A percentile compares a stretch with the other conserved stretches of the same genome.
phyloP scores from a whole-genome alignment of 2,797 vertebrate genomes.

The Naso thynnoides region DNA sequence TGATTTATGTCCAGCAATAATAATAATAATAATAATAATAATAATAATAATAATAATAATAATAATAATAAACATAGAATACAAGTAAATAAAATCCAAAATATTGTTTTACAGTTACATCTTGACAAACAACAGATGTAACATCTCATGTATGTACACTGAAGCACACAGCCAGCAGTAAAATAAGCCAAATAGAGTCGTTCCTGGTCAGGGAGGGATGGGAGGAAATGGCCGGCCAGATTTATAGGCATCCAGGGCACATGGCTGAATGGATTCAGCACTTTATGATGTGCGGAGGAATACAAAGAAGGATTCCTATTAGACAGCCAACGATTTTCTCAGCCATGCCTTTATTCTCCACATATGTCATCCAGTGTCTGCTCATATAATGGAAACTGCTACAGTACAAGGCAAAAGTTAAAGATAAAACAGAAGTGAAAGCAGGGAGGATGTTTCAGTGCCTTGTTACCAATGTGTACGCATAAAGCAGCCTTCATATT shows the following conservation, averaged over 20 bases:
- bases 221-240: conserved; percentile 30
- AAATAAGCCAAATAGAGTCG: conserved; percentile 14
- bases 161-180: conserved; percentile 9
- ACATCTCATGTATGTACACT: neutral
- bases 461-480: neutral
- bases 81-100: too few species aligned
- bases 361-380: conserved; percentile 1
- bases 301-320: conserved; percentile 37
- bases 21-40: too few species aligned
- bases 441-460: neutral
- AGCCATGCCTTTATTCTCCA: conserved; percentile 11
- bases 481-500: neutral
- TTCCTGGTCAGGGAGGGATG: neutral
- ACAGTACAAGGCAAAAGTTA: neutral
- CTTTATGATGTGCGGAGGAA: conserved; percentile 48
- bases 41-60: neutral
- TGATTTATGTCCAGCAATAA: too few species aligned
- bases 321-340: conserved; percentile 16
- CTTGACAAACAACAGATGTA: conserved; percentile 5
- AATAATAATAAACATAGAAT: too few species aligned
- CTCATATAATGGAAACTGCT: neutral
- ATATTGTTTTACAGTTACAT: too few species aligned
- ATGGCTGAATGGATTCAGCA: conserved; percentile 40
- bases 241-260: conserved; percentile 34
- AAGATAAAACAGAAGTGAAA: too few species aligned